Base-by-base conservation (phyloP, 2,113 vertebrate genomes). In the Morone saxatilis region DNA sequence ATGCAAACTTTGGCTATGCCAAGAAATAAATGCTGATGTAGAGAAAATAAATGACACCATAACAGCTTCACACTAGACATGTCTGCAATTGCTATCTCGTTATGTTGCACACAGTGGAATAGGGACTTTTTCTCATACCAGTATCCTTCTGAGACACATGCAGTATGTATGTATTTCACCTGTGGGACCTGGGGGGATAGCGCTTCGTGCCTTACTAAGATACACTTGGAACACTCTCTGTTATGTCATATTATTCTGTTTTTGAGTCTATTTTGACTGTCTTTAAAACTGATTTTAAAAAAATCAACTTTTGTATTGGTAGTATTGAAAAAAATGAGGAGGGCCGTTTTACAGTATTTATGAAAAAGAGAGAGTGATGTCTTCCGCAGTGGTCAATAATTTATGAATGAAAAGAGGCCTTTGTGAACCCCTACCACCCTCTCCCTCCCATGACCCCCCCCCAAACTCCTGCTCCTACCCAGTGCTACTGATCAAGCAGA, bases 401-500 rank as follows among this genome's bases (percentile, higher is more conserved):
- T 89, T 94, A 94, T 96, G 96, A 97, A 96, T 94, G 96, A 96
- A 96, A 96, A 96, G 90, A 94, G 94, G 93, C 67, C 93, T 94
- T 95, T 96, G 94, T 96, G 94, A 94, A 87, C 77, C 91, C 80
- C 41, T 31, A 31, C 31, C 31, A 31, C 65, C 69, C 89, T 78
- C 38, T 62, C 63, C 86, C 66, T 67, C 75, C 83, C 31, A 66
- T 57, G 57, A 17, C 47, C 53, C 13, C 36, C 36, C 40, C 75
- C 76, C 66, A 41, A 90, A 91, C 81, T 86, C 63, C 81, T 80
- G 86, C 87, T 91, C 78, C 67, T 77, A 72, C 85, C 83, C 85
- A 81, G 86, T 48, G 95, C 88, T 79, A 80, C 61, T 25, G 83
- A 96, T 96, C 95, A 96, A 96, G 96, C 96, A 96, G 94, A 97